phyloP scores from a whole-genome alignment of 2,113 vertebrate genomes.

The Petrocephalus microphthalmus region DNA sequence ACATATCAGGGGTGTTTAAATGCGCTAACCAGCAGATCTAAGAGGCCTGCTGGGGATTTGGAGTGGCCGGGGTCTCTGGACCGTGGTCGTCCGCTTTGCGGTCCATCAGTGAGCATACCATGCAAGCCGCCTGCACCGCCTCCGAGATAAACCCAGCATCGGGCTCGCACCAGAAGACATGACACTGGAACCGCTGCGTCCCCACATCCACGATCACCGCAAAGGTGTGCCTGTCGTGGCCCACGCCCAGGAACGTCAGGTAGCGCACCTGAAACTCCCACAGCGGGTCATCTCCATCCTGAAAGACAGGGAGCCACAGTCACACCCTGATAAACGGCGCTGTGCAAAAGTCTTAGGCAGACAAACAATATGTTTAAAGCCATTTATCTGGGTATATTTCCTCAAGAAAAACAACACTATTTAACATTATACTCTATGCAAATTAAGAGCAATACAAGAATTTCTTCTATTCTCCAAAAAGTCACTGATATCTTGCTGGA shows the following conservation, averaged over 20 bases:
- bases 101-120: constrained; percentile 66
- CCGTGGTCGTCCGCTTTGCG: not conserved
- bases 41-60: not conserved
- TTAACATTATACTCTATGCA: not conserved
- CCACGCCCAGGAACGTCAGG: constrained; percentile 92
- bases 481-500: not conserved
- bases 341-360: not conserved
- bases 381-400: not conserved
- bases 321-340: not conserved
- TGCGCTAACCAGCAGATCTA: not conserved
- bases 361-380: not conserved
- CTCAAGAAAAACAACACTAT: not conserved
- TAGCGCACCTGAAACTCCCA: constrained; percentile 89
- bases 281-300: constrained; percentile 69
- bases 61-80: not conserved
- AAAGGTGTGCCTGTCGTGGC: constrained; percentile 85
- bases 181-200: constrained; percentile 86
- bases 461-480: not conserved
- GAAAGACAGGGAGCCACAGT: not conserved
- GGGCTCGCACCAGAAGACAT: constrained; percentile 94
- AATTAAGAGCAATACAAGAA: not conserved
- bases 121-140: constrained; percentile 92
- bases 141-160: constrained; percentile 85
- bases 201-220: constrained; percentile 90
- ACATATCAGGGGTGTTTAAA: not conserved